phyloP scores from a whole-genome alignment of 2,113 vertebrate genomes.

The Centropristis striata region DNA sequence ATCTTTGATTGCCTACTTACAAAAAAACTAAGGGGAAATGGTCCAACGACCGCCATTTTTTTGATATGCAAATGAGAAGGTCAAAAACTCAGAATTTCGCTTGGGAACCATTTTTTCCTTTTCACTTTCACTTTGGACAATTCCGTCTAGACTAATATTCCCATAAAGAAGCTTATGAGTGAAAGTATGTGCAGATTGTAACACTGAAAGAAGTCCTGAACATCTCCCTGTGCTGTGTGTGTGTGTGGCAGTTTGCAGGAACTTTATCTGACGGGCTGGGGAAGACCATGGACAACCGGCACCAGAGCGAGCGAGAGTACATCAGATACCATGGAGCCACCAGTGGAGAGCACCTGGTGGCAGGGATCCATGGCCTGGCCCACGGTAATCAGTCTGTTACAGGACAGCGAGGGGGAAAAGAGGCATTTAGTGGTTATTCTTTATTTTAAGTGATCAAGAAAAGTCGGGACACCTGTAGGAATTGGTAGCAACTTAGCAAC shows the following conservation, averaged over 20 bases:
- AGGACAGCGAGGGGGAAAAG: background rate
- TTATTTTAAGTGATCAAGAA: too few species aligned
- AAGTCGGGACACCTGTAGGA: too few species aligned
- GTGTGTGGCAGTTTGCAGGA: constrained; percentile 90
- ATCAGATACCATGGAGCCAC: constrained; percentile 97
- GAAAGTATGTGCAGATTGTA: background rate
- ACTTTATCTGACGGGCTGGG: constrained; percentile 96
- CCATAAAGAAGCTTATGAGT: background rate
- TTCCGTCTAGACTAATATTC: too few species aligned
- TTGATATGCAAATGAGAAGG: too few species aligned
- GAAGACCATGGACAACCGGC: constrained; percentile 97
- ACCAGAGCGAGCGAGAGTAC: constrained; percentile 95
- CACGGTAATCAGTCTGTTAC: constrained; percentile 92
- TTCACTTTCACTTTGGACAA: too few species aligned
- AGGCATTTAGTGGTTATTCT: background rate
- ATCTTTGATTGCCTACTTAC: too few species aligned
- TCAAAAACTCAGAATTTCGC: too few species aligned
- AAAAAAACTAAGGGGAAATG: too few species aligned
- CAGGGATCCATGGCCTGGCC: constrained; percentile 96
- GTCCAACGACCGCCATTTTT: too few species aligned
- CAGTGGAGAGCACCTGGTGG: constrained; percentile 96
- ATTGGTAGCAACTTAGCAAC: too few species aligned
- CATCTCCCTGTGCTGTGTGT: background rate
- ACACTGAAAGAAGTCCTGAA: background rate
- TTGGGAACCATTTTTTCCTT: too few species aligned